phyloP scores from a whole-genome alignment of 2,888 invertebrate genomes.

The Geophilus truncorum region DNA sequence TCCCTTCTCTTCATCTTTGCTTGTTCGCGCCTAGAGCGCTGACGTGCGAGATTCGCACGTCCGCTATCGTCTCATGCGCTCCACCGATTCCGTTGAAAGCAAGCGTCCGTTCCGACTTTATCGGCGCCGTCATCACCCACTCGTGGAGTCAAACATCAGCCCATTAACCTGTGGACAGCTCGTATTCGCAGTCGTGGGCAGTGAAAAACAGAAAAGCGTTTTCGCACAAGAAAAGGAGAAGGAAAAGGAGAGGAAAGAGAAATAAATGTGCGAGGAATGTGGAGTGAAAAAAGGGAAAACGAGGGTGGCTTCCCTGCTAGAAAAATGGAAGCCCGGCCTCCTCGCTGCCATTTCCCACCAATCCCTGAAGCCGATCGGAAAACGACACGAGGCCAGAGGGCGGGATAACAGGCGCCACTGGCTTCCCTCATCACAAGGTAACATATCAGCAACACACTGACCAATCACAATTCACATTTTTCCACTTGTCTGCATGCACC shows the following conservation, averaged over 20 bases:
- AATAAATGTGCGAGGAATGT: not conserved
- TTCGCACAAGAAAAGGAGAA: not conserved
- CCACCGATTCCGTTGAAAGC: conserved; percentile 21
- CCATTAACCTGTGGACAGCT: conserved; percentile 21
- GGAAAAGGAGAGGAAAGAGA: not conserved
- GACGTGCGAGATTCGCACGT: conserved; percentile 27
- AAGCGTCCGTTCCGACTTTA: conserved; percentile 25
- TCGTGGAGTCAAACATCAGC: conserved; percentile 14
- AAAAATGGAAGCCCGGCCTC: conserved; percentile 27
- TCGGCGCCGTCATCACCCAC: conserved; percentile 22
- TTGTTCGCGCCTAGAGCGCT: conserved; percentile 21
- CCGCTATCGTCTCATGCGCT: conserved; percentile 22
- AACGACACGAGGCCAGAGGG: conserved; percentile 21
- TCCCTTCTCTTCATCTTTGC: conserved; percentile 8
- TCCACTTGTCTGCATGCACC: conserved; percentile 18
- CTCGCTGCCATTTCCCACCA: conserved; percentile 18
- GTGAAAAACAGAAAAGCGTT: conserved; percentile 3
- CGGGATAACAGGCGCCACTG: conserved; percentile 15
- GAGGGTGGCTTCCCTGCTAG: conserved; percentile 1
- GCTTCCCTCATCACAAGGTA: conserved; percentile 27
- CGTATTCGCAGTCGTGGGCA: conserved; percentile 8
- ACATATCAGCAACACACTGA: conserved; percentile 20
- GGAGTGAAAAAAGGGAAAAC: not conserved
- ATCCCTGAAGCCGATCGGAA: conserved; percentile 20
- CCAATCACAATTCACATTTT: conserved; percentile 25